Conservation (phyloP, 2,888 invertebrate genomes). For the Perdita meconis region DNA sequence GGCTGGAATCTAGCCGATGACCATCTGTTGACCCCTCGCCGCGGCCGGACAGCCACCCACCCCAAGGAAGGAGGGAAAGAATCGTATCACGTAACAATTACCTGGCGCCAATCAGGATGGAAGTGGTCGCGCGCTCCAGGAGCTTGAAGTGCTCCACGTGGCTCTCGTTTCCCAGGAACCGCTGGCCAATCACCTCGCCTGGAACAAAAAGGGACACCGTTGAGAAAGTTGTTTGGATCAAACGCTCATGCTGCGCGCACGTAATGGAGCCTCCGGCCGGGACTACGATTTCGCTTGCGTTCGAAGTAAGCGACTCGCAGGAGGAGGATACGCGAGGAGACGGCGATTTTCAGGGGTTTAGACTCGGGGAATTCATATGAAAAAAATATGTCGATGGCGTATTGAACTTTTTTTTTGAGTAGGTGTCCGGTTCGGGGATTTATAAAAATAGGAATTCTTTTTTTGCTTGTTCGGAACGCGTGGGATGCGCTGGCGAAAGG, state of each 20-base stretch:
- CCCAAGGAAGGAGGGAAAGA: conserved; percentile 53
- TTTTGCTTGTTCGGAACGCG: too few relatives aligned
- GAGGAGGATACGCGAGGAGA: too few relatives aligned
- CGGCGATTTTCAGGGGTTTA: too few relatives aligned
- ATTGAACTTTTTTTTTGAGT: too few relatives aligned
- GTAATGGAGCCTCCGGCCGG: too few relatives aligned
- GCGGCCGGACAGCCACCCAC: conserved; percentile 14
- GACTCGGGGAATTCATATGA: too few relatives aligned
- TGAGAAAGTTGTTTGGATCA: conserved; percentile 10
- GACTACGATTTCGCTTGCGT: too few relatives aligned
- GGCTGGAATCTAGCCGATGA: conserved; percentile 56
- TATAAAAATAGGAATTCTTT: too few relatives aligned
- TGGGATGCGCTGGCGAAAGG: too few relatives aligned
- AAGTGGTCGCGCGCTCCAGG: conserved; percentile 93
- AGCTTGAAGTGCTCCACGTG: conserved; percentile 95
- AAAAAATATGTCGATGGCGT: too few relatives aligned
- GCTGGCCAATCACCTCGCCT: conserved; percentile 90
- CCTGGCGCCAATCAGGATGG: conserved; percentile 95
- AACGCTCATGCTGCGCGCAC: background rate
- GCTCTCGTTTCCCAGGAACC: conserved; percentile 92
- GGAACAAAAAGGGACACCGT: conserved; percentile 83
- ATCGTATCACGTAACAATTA: conserved; percentile 84
- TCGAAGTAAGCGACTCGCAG: too few relatives aligned
- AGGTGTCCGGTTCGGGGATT: too few relatives aligned
- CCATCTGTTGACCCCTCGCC: conserved; percentile 60